Percentiles rank a stretch among this genome's conserved stretches.
phyloP scores from a whole-genome alignment of 1,140 invertebrate species.

The Palaemon carinicauda region DNA sequence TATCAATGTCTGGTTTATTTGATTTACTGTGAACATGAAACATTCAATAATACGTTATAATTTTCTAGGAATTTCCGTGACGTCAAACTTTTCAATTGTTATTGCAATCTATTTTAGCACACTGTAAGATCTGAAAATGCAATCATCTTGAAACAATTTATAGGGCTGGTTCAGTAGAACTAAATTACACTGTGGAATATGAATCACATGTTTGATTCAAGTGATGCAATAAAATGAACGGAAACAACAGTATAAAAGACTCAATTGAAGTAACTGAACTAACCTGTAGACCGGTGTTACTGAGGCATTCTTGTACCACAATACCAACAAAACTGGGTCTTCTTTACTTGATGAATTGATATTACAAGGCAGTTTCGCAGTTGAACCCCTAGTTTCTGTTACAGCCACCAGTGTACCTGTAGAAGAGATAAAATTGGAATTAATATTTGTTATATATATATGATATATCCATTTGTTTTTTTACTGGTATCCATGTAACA shows the following conservation, averaged over 20 bases:
- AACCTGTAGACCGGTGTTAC: conserved; percentile 56
- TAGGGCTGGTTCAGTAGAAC: background rate
- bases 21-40: too few relatives aligned
- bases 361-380: conserved; percentile 43
- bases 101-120: too few relatives aligned
- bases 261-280: background rate
- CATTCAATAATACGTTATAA: too few relatives aligned
- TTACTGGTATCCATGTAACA: too few relatives aligned
- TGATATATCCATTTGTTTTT: background rate
- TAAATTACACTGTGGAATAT: too few relatives aligned
- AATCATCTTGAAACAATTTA: background rate
- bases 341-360: conserved; percentile 24
- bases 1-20: too few relatives aligned
- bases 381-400: conserved; percentile 43
- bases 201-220: background rate
- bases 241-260: background rate
- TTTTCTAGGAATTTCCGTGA: too few relatives aligned
- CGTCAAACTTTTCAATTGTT: too few relatives aligned
- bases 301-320: conserved; percentile 56
- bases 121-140: background rate
- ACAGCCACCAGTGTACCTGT: conserved; percentile 53
- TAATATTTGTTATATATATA: background rate
- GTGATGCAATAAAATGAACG: background rate
- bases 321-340: conserved; percentile 46
- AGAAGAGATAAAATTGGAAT: background rate